Evolutionary conservation across 1,140 invertebrate species (phyloP).

Genomic region (Pogonomyrmex barbatus): DNA sequence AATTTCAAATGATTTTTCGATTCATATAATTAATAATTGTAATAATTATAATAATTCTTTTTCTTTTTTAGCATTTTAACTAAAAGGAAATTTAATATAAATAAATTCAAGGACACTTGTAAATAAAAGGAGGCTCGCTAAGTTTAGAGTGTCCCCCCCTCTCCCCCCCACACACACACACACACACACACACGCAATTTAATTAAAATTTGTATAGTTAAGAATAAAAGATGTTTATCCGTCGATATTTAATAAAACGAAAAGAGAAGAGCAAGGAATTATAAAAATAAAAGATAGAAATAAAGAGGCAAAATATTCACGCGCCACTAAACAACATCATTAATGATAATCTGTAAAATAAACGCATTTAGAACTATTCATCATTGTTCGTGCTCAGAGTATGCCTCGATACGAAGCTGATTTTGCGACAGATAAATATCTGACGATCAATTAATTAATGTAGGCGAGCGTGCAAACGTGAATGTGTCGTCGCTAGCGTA

Average conservation of each 20-base stretch:
- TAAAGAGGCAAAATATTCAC: background rate
- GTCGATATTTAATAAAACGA: background rate
- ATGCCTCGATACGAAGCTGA: slow-evolving; percentile 9
- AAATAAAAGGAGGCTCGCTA: background rate
- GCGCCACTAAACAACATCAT: background rate
- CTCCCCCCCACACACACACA: too few species aligned
- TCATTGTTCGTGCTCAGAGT: background rate
- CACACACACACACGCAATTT: background rate
- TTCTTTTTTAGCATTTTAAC: background rate
- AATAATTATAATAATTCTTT: background rate
- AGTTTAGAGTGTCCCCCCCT: too few species aligned
- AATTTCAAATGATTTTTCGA: too few species aligned
- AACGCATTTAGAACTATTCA: background rate
- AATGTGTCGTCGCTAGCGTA: slow-evolving; percentile 32
- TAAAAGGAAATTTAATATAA: background rate
- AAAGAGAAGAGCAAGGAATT: background rate
- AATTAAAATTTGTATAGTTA: slow-evolving; percentile 12
- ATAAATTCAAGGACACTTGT: background rate
- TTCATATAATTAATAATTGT: background rate
- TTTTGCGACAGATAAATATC: slow-evolving; percentile 27
- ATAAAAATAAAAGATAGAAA: background rate
- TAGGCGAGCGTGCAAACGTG: slow-evolving; percentile 32
- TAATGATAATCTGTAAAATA: background rate
- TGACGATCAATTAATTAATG: slow-evolving; percentile 34
- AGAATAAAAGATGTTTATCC: background rate